Evolutionary conservation across 2,888 invertebrate species (phyloP), one percentile per base, ranked within the genome.

Genomic region (Abscondita cerata): DNA sequence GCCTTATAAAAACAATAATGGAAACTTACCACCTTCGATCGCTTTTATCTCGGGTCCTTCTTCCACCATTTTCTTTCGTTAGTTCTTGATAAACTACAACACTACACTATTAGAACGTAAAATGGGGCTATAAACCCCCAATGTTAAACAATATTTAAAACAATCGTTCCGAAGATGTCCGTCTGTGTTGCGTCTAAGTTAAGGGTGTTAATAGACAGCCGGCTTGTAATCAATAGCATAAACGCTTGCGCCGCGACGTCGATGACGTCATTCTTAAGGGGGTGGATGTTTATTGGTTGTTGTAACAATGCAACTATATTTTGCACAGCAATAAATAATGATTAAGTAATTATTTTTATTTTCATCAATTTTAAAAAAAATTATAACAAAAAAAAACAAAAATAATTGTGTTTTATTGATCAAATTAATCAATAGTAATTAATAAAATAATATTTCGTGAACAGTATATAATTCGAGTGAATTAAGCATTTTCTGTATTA

Each of bases 1-100:
- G 16, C 44, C 19, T 19, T 19, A 44, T 44, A 44, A 44, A 44
- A 36, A 36, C 18, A 44, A 9, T 44, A 44, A 18, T 18, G 44
- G 18, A 11, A 33, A 57, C 81, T 79, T 72, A 83, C 83, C 81
- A 69, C 78, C 81, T 67, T 85, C 82, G 59, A 87, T 81, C 38
- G 86, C 86, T 61, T 83, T 80, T 68, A 87, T 85, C 70, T 86
- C 82, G 0, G 86, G 86, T 40, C 85, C 87, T 68, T 87, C 86
- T 67, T 83, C 84, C 69, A 83, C 78, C 81, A 86, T 85, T 56
- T 16, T 40, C 15, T 13, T 15, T 41, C n/a, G 6, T 1, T 3
- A 8, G 18, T 18, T 57, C 41, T 52, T 41, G n/a, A 47, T 33
- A 38, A 59, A 62, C 64, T 62, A 64, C 64, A 61, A 61, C 60